Conservation (phyloP, 2,888 invertebrate species). For the Pollenia griseotomentosa region DNA sequence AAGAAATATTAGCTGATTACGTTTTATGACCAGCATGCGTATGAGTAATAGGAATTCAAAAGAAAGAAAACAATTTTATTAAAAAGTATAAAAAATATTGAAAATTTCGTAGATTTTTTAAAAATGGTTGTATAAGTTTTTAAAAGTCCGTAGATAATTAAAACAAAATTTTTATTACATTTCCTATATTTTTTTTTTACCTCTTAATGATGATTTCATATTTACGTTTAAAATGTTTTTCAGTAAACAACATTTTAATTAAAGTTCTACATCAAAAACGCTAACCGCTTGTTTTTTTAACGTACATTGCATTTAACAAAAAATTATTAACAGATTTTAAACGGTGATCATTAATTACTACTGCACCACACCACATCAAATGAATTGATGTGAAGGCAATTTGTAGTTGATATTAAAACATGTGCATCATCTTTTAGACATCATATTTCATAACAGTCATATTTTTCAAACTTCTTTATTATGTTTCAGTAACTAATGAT, state of each 20-base stretch:
- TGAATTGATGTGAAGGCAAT: conserved; percentile 71
- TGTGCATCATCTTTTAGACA: conserved; percentile 65
- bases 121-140: no score
- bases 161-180: conserved; percentile 10
- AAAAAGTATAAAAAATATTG: no score
- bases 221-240: conserved; percentile 15
- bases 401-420: conserved; percentile 46
- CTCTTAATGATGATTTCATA: conserved; percentile 18
- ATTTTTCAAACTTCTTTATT: conserved; percentile 11
- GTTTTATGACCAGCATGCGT: not conserved
- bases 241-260: conserved; percentile 3
- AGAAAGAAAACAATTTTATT: no score
- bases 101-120: no score
- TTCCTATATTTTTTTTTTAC: conserved; percentile 31
- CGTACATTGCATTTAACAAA: conserved; percentile 32
- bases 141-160: no score
- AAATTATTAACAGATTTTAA: conserved; percentile 62
- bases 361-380: conserved; percentile 49
- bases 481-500: conserved; percentile 37
- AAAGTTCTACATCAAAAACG: conserved; percentile 39
- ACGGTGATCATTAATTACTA: conserved; percentile 67
- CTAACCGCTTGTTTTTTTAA: conserved; percentile 33
- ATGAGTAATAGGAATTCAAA: conserved; percentile 23
- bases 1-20: conserved; percentile 26
- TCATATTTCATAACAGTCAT: conserved; percentile 64